Evolutionary conservation across 2,888 invertebrate species (phyloP).

Genomic region (Elysia crispata): DNA sequence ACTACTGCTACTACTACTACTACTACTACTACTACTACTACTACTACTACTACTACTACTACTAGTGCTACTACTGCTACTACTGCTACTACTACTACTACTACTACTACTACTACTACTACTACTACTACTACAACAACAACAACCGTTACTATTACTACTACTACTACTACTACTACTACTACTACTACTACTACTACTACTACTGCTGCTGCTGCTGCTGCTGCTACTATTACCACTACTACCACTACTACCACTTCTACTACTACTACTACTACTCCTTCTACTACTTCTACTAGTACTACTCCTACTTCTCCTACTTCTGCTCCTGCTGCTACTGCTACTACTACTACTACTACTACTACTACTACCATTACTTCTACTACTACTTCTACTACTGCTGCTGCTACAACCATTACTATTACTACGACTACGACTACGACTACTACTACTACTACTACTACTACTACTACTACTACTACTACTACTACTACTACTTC

Average conservation of each 20-base stretch:
- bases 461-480: too few relatives aligned
- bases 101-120: constrained; percentile 31
- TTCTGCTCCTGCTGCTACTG: constrained; percentile 15
- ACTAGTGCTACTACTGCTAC: too few relatives aligned
- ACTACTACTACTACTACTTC: too few relatives aligned
- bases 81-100: constrained; percentile 9
- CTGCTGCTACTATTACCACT: constrained; percentile 20
- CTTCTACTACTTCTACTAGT: too few relatives aligned
- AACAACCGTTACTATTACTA: constrained; percentile 18
- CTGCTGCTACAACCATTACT: too few relatives aligned
- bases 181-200: constrained; percentile 23
- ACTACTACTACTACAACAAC: constrained; percentile 30
- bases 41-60: too few relatives aligned
- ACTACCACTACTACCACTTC: constrained; percentile 22
- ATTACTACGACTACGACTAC: too few relatives aligned
- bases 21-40: constrained; percentile 34
- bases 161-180: constrained; percentile 28
- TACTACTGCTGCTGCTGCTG: constrained; percentile 17
- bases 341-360: constrained; percentile 28
- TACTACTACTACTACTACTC: constrained; percentile 28
- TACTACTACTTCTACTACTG: too few relatives aligned
- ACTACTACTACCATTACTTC: too few relatives aligned
- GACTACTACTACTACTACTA: too few relatives aligned
- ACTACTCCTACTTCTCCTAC: too few relatives aligned
- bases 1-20: constrained; percentile 23